Conservation (phyloP, 2,888 invertebrate species). For the Nomada goodeniana region DNA sequence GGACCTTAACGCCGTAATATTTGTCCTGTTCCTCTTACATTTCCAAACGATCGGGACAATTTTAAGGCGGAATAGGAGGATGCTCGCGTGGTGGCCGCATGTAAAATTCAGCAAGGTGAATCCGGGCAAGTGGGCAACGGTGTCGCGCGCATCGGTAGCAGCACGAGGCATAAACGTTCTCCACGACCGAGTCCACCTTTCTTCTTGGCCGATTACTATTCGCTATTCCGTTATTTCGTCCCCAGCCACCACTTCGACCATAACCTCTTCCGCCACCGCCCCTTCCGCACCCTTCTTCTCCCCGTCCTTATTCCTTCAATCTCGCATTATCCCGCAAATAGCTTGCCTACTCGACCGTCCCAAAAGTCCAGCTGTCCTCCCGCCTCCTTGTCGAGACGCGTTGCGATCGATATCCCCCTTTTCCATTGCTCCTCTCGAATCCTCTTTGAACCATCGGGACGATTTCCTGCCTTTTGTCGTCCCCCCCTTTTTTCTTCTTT, state of each 20-base stretch:
- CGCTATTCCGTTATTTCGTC: conserved; percentile 71
- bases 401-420: conserved; percentile 63
- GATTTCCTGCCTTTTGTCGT: conserved; percentile 54
- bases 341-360: conserved; percentile 75
- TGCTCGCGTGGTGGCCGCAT: conserved; percentile 63
- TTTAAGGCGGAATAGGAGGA: conserved; percentile 14
- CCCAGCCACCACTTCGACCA: conserved; percentile 58
- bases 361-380: conserved; percentile 71
- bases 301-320: conserved; percentile 76
- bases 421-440: conserved; percentile 54
- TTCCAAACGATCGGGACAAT: conserved; percentile 33
- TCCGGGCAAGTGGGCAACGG: conserved; percentile 68
- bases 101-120: conserved; percentile 76
- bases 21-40: neutral
- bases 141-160: conserved; percentile 56
- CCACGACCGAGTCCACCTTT: conserved; percentile 31
- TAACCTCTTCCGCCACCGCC: conserved; percentile 64
- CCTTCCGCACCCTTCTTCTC: conserved; percentile 60
- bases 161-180: conserved; percentile 47
- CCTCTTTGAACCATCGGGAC: conserved; percentile 55
- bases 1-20: neutral
- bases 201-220: conserved; percentile 67
- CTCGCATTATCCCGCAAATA: conserved; percentile 79
- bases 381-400: conserved; percentile 54
- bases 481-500: conserved; percentile 15